These are phyloP conservation scores for Burhinus oedicnemus DNA, from an alignment of 2,113 vertebrate genomes.

Conservation along the genomic window DNA sequence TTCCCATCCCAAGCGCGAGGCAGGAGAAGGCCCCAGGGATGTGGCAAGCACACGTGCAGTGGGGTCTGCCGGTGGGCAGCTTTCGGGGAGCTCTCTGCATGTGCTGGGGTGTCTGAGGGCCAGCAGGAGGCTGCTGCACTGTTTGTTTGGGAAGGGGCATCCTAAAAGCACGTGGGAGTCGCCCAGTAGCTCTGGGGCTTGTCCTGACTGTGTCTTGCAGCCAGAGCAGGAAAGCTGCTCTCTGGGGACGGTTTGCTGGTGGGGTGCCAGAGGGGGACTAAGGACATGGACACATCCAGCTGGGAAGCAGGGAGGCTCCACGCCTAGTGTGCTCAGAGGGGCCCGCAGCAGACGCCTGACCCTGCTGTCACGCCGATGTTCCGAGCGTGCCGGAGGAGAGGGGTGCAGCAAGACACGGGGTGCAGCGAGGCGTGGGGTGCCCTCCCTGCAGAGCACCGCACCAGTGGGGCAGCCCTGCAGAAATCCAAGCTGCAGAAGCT, in stretches of 20 bases:
- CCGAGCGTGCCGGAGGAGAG: not conserved
- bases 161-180: not conserved
- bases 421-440: not conserved
- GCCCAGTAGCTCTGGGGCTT: not conserved
- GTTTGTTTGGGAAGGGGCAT: not conserved
- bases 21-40: not conserved
- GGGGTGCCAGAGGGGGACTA: not conserved
- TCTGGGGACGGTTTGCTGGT: fast-evolving
- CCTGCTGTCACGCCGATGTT: not conserved
- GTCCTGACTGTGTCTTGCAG: not conserved
- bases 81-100: not conserved
- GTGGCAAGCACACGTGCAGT: not conserved
- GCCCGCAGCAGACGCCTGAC: not conserved
- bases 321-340: not conserved
- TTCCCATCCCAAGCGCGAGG: not conserved
- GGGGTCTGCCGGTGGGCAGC: fast-evolving
- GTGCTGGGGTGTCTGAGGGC: not conserved
- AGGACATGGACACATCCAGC: not conserved
- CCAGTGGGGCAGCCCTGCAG: not conserved
- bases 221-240: not conserved
- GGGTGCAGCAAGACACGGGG: not conserved
- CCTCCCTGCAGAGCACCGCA: not conserved
- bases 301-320: not conserved
- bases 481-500: constrained; percentile 17
- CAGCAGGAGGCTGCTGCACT: not conserved